Conservation (phyloP, 1,140 invertebrate species). For the Papilio dardanus region DNA sequence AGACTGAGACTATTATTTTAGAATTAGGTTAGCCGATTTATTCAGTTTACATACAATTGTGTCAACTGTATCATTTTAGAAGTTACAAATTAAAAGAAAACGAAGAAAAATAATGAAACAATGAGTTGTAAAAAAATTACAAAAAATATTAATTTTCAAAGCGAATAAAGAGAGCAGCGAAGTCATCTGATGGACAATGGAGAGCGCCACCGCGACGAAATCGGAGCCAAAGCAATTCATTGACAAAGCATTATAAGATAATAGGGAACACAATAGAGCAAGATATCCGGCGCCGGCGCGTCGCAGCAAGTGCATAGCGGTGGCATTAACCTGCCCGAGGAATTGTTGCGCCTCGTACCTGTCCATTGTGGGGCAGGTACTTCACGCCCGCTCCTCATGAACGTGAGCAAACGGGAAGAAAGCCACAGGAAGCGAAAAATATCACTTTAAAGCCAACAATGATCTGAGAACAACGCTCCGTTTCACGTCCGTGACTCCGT, state of each 20-base stretch:
- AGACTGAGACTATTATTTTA: neutral
- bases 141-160: constrained; percentile 37
- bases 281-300: constrained; percentile 70
- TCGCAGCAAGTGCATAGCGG: constrained; percentile 69
- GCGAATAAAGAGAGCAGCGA: constrained; percentile 34
- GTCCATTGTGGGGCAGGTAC: constrained; percentile 68
- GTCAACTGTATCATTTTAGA: neutral
- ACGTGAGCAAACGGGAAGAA: constrained; percentile 56
- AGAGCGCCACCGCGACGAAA: constrained; percentile 54
- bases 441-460: constrained; percentile 50
- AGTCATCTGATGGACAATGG: constrained; percentile 19
- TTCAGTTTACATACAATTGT: neutral
- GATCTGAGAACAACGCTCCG: constrained; percentile 58
- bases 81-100: neutral
- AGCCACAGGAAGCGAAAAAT: constrained; percentile 68
- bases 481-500: constrained; percentile 49
- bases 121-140: constrained; percentile 2
- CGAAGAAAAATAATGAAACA: neutral
- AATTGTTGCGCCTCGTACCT: constrained; percentile 63
- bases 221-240: constrained; percentile 41
- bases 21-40: too few species aligned
- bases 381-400: constrained; percentile 49
- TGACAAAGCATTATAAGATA: constrained; percentile 45
- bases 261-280: constrained; percentile 58
- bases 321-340: constrained; percentile 53